Evolutionary conservation across 1,140 invertebrate species (phyloP), one percentile per base, ranked within the genome.

Genomic region (Atta texana): DNA sequence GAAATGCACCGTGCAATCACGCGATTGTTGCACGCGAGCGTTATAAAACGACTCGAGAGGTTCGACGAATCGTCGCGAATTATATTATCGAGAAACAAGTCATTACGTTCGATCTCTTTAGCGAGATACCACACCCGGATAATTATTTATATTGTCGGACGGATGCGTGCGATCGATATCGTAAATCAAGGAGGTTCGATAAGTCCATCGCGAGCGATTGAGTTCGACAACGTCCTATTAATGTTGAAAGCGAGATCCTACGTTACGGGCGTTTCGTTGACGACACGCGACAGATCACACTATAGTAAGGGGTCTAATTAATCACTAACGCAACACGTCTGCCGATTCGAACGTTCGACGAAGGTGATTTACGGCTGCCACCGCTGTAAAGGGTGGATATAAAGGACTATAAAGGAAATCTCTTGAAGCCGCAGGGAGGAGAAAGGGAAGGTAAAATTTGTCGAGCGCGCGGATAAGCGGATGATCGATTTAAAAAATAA

Each of bases 271-370:
- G 75, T 92, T 91, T 87, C 74, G 86, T 91, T 91, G 85, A 76
- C 80, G 59, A 82, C 64, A 85, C 85, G 72, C 89, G 88, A 89
- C 88, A 87, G 77, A 89, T 89, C 86, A 90, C 82, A 78, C 87
- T 71, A 90, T 92, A 93, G 91, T 91, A 89, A 93, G 91, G 92
- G 90, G 89, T 94, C 91, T 93, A 94, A 92, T 91, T 89, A 92
- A 93, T 92, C 90, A 88, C 92, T 92, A 91, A 93, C 89, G 86
- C 85, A 85, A 89, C 89, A 87, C 72, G 87, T 91, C 88, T 87
- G 89, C 93, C 91, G 77, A 87, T 94, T 95, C 92, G 94, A 94
- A 92, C 94, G 93, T 91, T 94, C 93, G 94, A 95, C 92, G 93
- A 94, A 92, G 90, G 61, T 76, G 76, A 74, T 74, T 61, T 34